phyloP scores from a whole-genome alignment of 2,797 vertebrate species.

The Siniperca undulata region DNA sequence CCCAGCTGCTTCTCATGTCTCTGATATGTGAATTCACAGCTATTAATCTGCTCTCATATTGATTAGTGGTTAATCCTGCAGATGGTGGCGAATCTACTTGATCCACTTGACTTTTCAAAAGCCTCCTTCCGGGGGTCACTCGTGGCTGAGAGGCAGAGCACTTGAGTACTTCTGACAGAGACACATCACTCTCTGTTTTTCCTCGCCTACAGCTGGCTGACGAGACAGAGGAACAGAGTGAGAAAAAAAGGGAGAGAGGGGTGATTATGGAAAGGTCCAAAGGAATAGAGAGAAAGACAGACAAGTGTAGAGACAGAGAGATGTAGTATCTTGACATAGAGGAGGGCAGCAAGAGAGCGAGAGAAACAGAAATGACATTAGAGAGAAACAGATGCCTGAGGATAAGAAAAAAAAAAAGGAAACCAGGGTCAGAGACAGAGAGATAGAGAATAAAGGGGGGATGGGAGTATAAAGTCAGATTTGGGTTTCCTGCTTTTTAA shows the following conservation, averaged over 20 bases:
- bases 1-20: background rate
- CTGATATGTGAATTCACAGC: conserved; percentile 24
- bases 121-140: conserved; percentile 74
- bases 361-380: conserved; percentile 65
- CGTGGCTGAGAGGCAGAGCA: conserved; percentile 70
- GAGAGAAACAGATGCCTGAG: conserved; percentile 67
- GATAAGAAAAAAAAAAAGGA: conserved; percentile 55
- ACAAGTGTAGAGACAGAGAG: conserved; percentile 38
- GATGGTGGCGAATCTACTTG: conserved; percentile 62
- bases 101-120: conserved; percentile 80
- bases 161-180: conserved; percentile 64
- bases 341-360: conserved; percentile 31
- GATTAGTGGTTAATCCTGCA: conserved; percentile 67
- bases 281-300: conserved; percentile 23
- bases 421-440: conserved; percentile 49
- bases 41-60: conserved; percentile 66
- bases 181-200: conserved; percentile 64
- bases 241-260: background rate
- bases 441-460: conserved; percentile 30
- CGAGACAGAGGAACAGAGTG: conserved; percentile 15
- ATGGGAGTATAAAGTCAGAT: conserved; percentile 34
- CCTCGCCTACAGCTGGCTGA: conserved; percentile 54
- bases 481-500: conserved; percentile 55
- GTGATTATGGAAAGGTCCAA: conserved; percentile 12
- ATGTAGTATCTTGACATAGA: conserved; percentile 39